A percentile compares a stretch with the other conserved stretches of the same genome.
Conservation (phyloP, 2,888 invertebrate genomes). For the Lymantria monacha region DNA sequence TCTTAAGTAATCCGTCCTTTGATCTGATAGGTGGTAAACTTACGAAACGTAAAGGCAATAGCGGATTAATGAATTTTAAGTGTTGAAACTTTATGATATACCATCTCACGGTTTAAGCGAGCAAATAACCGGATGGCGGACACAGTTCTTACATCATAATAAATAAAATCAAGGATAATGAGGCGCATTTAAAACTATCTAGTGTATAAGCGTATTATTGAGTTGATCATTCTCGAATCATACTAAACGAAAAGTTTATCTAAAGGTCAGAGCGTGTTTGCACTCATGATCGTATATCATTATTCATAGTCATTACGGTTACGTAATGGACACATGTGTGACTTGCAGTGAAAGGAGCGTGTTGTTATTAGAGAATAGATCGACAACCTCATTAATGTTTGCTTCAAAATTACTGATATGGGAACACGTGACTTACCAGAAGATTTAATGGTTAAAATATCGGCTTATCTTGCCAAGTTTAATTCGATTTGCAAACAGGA, state of each 20-base stretch:
- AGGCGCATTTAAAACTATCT: slow-evolving; percentile 18
- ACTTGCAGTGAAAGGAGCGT: slow-evolving; percentile 56
- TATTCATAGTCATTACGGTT: slow-evolving; percentile 31
- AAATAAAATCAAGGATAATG: slow-evolving; percentile 30
- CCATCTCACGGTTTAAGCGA: slow-evolving; percentile 13
- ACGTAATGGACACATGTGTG: slow-evolving; percentile 29
- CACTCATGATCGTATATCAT: slow-evolving; percentile 33
- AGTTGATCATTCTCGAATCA: slow-evolving; percentile 18
- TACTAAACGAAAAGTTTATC: slow-evolving; percentile 35
- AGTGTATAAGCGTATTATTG: slow-evolving; percentile 8
- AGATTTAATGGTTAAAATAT: too few relatives aligned
- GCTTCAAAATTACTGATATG: slow-evolving; percentile 19
- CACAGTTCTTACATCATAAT: slow-evolving; percentile 17
- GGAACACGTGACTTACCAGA: neutral
- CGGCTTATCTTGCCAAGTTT: too few relatives aligned
- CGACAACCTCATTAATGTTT: slow-evolving; percentile 47
- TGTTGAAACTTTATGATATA: slow-evolving; percentile 16
- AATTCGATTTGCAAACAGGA: too few relatives aligned
- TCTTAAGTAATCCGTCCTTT: slow-evolving; percentile 3
- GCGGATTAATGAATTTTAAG: slow-evolving; percentile 18
- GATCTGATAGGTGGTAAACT: neutral
- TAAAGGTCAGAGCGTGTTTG: slow-evolving; percentile 36
- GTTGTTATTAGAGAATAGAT: slow-evolving; percentile 41
- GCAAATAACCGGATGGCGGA: slow-evolving; percentile 21
- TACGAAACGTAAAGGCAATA: slow-evolving; percentile 4